Percentiles rank a stretch among this genome's conserved stretches.
Conservation (phyloP, 1,140 invertebrate genomes). For the Andricus grossulariae region DNA sequence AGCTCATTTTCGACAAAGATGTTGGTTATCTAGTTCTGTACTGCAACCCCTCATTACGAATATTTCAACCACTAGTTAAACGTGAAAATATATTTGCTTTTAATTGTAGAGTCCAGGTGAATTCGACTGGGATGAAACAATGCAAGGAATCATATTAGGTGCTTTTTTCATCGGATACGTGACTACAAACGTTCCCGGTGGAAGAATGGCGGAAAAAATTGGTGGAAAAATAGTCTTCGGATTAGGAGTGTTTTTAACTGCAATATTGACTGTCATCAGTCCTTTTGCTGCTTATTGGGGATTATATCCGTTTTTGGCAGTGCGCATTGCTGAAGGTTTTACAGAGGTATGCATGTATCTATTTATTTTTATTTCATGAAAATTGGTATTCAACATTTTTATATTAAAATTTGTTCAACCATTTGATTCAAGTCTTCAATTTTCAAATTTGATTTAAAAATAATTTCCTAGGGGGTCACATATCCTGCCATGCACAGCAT, state of each 20-base stretch:
- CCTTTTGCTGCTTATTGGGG: slow-evolving; percentile 84
- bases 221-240: slow-evolving; percentile 90
- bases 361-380: slow-evolving; percentile 29
- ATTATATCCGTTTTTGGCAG: slow-evolving; percentile 83
- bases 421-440: too few species aligned
- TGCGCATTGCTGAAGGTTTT: slow-evolving; percentile 89
- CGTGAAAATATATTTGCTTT: slow-evolving; percentile 36
- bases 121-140: slow-evolving; percentile 86
- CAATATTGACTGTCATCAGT: slow-evolving; percentile 86
- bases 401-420: slow-evolving; percentile 22
- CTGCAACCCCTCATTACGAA: not conserved
- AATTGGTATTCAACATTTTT: not conserved
- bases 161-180: slow-evolving; percentile 93
- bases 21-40: too few species aligned
- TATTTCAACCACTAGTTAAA: not conserved
- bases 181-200: slow-evolving; percentile 90
- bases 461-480: slow-evolving; percentile 82
- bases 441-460: slow-evolving; percentile 42
- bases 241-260: slow-evolving; percentile 84
- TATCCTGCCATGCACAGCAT: slow-evolving; percentile 90
- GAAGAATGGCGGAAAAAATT: slow-evolving; percentile 85
- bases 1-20: too few species aligned
- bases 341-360: slow-evolving; percentile 85
- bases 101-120: slow-evolving; percentile 79
- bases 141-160: slow-evolving; percentile 88